Conservation (phyloP, 2,888 invertebrate genomes). For the Platerodrilus igneus region DNA sequence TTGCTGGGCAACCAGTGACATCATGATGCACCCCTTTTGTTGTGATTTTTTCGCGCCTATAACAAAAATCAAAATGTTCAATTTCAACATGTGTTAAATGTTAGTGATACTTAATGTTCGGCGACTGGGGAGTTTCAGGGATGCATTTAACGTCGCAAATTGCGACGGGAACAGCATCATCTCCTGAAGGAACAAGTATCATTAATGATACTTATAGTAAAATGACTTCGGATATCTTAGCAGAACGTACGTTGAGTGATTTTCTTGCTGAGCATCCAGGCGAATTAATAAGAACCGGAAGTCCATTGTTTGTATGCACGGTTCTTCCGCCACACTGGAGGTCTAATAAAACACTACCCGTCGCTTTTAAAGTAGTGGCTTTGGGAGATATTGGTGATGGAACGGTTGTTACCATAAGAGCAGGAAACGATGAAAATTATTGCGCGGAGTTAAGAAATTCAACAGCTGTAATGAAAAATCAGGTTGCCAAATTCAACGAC, state of each 20-base stretch:
- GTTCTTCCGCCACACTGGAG: conserved; percentile 94
- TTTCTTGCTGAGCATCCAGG: conserved; percentile 87
- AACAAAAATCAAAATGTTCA: too few species aligned
- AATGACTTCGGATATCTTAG: conserved; percentile 75
- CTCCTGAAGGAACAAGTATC: conserved; percentile 66
- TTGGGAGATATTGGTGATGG: conserved; percentile 91
- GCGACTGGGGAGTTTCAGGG: conserved; percentile 37
- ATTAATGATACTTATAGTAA: conserved; percentile 76
- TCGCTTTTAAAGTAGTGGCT: conserved; percentile 92
- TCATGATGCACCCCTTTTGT: conserved; percentile 27
- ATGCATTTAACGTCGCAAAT: conserved; percentile 52
- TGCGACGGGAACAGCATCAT: conserved; percentile 58
- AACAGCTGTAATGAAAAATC: conserved; percentile 93
- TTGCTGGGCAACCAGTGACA: conserved; percentile 45
- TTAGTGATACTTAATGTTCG: conserved; percentile 36
- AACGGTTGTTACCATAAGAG: conserved; percentile 86
- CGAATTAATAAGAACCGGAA: conserved; percentile 90
- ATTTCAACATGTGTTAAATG: too few species aligned
- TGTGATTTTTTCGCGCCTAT: conserved; percentile 15
- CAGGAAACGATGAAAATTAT: conserved; percentile 96
- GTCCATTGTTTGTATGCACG: conserved; percentile 89
- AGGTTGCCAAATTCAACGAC: conserved; percentile 97
- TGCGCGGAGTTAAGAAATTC: conserved; percentile 91
- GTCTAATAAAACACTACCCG: conserved; percentile 93
- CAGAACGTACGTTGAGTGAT: conserved; percentile 79